These are phyloP conservation scores for Danio rerio DNA, from an alignment of 2,113 vertebrate species.

Conservation along the genomic window GRCz12tu NC_133193.1:18411001-18411500, in stretches of 20 bases:
- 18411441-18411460: conserved; percentile 1
- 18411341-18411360: neutral
- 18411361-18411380: neutral
- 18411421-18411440: neutral
- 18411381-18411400: conserved; percentile 26
- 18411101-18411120: neutral
- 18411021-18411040: no score
- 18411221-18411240: neutral
- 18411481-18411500: neutral
- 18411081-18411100: neutral
- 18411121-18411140: neutral
- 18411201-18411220: neutral
- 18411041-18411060: no score
- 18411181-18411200: conserved; percentile 7
- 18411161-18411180: neutral
- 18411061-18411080: no score
- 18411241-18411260: neutral
- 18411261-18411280: neutral
- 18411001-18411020: no score
- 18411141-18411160: neutral
- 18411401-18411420: conserved; percentile 11
- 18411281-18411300: neutral
- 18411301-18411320: neutral
- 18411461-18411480: neutral
- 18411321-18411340: neutral